Percentiles rank a stretch among this genome's conserved stretches.
Conservation (phyloP, 2,113 vertebrate genomes). For the Eudyptes chrysolophus region DNA sequence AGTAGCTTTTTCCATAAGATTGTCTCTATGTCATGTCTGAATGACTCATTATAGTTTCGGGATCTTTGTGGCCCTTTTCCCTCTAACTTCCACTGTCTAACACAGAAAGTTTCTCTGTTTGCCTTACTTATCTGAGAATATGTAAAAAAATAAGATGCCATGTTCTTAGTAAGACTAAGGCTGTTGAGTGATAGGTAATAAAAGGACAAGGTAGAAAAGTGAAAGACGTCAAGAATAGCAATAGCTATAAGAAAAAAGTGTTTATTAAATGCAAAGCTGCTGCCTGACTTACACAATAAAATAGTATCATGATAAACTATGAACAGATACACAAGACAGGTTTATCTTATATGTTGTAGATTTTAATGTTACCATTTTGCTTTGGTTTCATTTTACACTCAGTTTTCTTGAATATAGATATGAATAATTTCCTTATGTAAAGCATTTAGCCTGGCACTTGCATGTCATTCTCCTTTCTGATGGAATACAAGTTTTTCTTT, state of each 20-base stretch:
- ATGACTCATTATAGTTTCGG: neutral
- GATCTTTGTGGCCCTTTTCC: neutral
- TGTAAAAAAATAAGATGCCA: neutral
- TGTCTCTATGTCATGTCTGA: neutral
- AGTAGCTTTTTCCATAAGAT: neutral
- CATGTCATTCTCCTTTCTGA: neutral
- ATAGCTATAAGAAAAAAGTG: neutral
- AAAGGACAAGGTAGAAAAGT: neutral
- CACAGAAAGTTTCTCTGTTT: neutral
- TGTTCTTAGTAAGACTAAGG: neutral
- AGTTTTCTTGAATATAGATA: neutral
- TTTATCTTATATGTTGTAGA: neutral
- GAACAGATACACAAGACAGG: neutral
- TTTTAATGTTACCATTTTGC: neutral
- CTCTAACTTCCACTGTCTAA: neutral
- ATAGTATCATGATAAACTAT: neutral
- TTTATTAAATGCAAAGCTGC: neutral
- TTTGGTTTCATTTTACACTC: neutral
- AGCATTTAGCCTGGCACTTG: neutral
- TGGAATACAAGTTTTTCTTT: neutral
- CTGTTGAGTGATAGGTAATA: neutral
- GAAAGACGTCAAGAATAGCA: neutral
- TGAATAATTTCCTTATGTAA: neutral
- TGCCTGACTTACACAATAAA: neutral
- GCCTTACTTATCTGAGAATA: neutral